These are phyloP conservation scores for Clupea harengus DNA, from an alignment of 2,113 vertebrate species.

Conservation along the genomic window DNA sequence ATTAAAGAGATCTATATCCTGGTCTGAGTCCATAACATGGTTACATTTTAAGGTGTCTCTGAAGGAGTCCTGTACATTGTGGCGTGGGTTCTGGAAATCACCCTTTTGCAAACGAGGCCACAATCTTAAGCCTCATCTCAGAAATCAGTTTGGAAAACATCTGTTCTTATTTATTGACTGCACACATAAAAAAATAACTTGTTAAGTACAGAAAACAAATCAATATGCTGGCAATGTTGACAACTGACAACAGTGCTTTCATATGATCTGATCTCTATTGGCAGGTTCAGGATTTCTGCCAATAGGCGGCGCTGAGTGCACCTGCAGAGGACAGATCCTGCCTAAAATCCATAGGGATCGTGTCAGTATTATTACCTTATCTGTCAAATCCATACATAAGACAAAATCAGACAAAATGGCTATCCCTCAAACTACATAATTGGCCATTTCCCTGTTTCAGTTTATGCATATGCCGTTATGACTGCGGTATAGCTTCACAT, in stretches of 20 bases:
- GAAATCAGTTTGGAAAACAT: not conserved
- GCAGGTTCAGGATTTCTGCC: not conserved
- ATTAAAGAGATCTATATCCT: not conserved
- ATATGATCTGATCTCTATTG: not conserved
- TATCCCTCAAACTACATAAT: too few species aligned
- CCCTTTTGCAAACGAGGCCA: not conserved
- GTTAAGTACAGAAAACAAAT: not conserved
- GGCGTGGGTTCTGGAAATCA: too few species aligned
- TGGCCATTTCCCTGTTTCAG: too few species aligned
- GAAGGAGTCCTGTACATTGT: too few species aligned
- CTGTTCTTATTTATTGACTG: not conserved
- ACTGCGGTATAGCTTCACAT: too few species aligned
- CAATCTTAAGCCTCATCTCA: not conserved
- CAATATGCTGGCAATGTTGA: not conserved
- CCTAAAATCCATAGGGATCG: not conserved
- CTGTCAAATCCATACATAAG: not conserved
- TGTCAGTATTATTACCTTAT: not conserved
- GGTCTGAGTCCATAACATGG: not conserved
- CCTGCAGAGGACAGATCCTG: not conserved
- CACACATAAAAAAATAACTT: not conserved
- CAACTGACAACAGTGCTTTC: not conserved
- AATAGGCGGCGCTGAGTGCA: constrained; percentile 14
- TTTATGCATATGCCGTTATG: too few species aligned
- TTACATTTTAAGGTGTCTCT: not conserved
- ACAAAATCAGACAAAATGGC: not conserved